Conservation (phyloP, 1,140 invertebrate genomes). For the Drosophila pseudoananassae region DNA sequence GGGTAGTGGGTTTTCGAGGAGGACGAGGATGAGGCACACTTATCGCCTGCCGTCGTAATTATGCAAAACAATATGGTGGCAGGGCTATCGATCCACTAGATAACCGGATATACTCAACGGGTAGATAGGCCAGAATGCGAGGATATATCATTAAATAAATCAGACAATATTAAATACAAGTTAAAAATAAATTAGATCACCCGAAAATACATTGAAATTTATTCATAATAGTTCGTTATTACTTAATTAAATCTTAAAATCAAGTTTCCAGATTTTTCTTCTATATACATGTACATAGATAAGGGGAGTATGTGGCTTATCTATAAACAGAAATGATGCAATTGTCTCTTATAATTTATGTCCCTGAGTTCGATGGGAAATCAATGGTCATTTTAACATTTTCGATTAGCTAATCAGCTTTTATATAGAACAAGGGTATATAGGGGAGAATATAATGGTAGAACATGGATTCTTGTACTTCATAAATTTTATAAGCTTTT, state of each 20-base stretch:
- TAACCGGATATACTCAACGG: constrained; percentile 16
- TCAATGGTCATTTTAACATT: not conserved
- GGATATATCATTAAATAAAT: constrained; percentile 4
- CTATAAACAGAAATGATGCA: constrained; percentile 24
- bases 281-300: not conserved
- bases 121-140: constrained; percentile 17
- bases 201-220: too few relatives aligned
- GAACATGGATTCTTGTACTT: too few relatives aligned
- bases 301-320: not conserved
- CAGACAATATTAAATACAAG: constrained; percentile 1
- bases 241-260: not conserved
- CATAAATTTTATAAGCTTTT: too few relatives aligned
- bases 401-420: too few relatives aligned
- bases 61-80: constrained; percentile 79
- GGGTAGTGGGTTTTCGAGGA: not conserved
- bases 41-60: constrained; percentile 57
- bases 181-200: not conserved
- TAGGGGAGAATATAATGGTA: too few relatives aligned
- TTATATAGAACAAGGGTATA: too few relatives aligned
- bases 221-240: not conserved
- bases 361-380: constrained; percentile 4
- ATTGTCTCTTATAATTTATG: constrained; percentile 16
- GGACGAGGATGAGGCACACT: constrained; percentile 25
- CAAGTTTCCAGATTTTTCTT: not conserved
- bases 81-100: constrained; percentile 65